phyloP scores from a whole-genome alignment of 2,888 invertebrate species.

The Plebejus melissa region DNA sequence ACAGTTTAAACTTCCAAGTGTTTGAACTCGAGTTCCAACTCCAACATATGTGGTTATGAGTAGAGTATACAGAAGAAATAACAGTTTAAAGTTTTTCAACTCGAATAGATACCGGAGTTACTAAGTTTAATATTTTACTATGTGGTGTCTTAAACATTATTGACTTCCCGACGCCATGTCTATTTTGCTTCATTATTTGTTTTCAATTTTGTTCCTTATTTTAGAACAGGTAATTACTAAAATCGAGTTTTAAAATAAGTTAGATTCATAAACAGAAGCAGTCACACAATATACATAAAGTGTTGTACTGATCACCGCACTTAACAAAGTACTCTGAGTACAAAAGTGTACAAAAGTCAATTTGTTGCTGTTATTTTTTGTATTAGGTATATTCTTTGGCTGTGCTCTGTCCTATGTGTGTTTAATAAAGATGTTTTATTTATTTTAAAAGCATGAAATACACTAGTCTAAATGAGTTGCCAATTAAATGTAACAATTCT shows the following conservation, averaged over 20 bases:
- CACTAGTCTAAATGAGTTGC: neutral
- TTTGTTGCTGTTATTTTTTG: no score
- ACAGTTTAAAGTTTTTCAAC: conserved; percentile 13
- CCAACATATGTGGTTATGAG: conserved; percentile 16
- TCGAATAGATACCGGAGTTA: neutral
- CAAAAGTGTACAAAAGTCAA: neutral
- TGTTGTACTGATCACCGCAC: neutral
- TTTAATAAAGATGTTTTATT: no score
- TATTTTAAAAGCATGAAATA: no score
- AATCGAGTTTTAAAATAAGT: neutral
- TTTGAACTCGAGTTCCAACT: conserved; percentile 9
- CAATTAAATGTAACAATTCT: neutral
- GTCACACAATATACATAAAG: neutral
- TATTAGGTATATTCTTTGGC: no score
- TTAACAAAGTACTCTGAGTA: neutral
- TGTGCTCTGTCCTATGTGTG: no score
- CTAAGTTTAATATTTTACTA: neutral
- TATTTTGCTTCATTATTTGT: neutral
- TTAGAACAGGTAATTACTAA: neutral
- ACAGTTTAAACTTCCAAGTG: conserved; percentile 13
- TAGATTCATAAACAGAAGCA: neutral
- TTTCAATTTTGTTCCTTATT: neutral
- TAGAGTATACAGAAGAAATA: conserved; percentile 9
- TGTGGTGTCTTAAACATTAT: neutral
- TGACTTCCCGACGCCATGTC: neutral